These are phyloP conservation scores for Diloba caeruleocephala DNA, from an alignment of 2,888 invertebrate genomes.

Conservation along the genomic window DNA sequence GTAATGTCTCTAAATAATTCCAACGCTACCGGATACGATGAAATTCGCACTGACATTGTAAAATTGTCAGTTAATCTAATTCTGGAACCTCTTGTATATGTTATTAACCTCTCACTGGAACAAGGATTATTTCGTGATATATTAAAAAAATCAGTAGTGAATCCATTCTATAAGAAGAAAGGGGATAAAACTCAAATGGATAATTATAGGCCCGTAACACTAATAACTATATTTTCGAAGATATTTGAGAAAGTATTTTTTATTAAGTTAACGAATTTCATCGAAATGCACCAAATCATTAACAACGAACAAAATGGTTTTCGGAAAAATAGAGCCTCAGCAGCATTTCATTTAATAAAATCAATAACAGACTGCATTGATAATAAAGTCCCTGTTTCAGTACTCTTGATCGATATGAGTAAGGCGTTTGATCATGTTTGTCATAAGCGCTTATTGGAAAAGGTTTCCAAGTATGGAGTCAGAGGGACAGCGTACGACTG, in stretches of 20 bases:
- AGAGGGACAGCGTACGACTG: too few relatives aligned
- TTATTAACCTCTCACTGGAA: too few relatives aligned
- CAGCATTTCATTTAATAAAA: neutral
- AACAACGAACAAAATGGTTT: too few relatives aligned
- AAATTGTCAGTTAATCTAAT: neutral
- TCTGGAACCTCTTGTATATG: neutral
- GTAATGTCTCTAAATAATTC: conserved; percentile 2
- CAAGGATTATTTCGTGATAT: too few relatives aligned
- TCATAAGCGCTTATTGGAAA: neutral
- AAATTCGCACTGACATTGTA: neutral
- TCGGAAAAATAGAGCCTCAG: neutral
- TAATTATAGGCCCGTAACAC: too few relatives aligned
- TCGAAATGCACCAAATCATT: neutral
- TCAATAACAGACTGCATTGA: too few relatives aligned
- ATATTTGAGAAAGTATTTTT: neutral
- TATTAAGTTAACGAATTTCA: neutral
- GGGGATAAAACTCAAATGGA: too few relatives aligned
- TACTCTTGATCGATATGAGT: too few relatives aligned
- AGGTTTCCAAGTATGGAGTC: neutral
- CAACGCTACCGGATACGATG: neutral
- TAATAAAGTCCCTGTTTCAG: too few relatives aligned
- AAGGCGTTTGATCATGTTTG: neutral
- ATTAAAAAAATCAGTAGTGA: too few relatives aligned
- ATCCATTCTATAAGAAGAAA: too few relatives aligned
- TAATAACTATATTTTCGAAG: too few relatives aligned